Evolutionary conservation across 2,797 vertebrate genomes (phyloP), one percentile per base, ranked within the genome.

Genomic region (Hoplostethus atlanticus): DNA sequence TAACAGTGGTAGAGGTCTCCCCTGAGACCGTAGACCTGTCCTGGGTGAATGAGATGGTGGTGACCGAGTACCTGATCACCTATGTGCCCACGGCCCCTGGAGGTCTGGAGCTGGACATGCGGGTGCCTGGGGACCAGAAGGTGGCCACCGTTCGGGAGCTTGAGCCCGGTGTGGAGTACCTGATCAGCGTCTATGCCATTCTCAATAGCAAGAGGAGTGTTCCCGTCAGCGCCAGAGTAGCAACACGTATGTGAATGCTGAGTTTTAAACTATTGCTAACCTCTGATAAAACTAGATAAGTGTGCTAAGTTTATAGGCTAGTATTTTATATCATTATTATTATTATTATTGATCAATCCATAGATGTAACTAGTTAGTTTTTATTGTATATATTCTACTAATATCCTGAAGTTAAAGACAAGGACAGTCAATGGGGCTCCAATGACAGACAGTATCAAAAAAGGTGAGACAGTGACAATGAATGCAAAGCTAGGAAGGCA

Each of bases 101-200:
- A 0, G 98, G 98, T 68, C 91, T 99, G 76, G 96, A 98, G 80
- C 89, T 99, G 85, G 95, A 98, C 70, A 94, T 97, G 86, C 92
- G 92, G 0, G 98, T 99, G 1, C 91, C 97, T 3, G 98, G 98
- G 38, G 95, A 99, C 87, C 93, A 95, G 84, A 96, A 95, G 1
- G 90, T 90, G 2, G 90, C 98, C 84, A 98, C 96, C 6, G 93
- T 99, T 76, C 90, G 51, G 1, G 97, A 98, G 76, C 93, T 99
- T 36, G 98, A 99, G 84, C 98, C 98, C 0, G 97, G 98, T 0
- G 95, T 99, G 2, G 98, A 99, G 84, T 99, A 99, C 62, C 94
- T 99, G 7, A 96, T 99, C 87, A 98, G 95, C 0, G 98, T 99
- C 50, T 99, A 96, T n/a, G 98, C 98, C 64, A 85, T 99, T 80